phyloP scores from a whole-genome alignment of 2,113 vertebrate genomes.

The Pimephales promelas region DNA sequence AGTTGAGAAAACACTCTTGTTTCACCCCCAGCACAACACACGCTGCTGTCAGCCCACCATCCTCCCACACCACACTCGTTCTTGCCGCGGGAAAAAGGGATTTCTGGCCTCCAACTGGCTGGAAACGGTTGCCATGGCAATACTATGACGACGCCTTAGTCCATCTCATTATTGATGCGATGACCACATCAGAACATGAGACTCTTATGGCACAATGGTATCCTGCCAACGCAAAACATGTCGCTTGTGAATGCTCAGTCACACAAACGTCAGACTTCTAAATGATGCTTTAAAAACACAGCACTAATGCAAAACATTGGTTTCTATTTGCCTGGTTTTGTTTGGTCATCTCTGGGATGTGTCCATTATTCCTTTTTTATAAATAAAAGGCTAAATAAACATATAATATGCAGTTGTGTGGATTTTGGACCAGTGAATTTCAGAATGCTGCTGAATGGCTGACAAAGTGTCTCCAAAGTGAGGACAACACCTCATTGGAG shows the following conservation, averaged over 20 bases:
- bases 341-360: background rate
- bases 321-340: background rate
- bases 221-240: background rate
- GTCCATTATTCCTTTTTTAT: background rate
- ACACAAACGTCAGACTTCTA: background rate
- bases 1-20: conserved; percentile 24
- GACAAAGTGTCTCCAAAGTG: background rate
- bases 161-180: conserved; percentile 56
- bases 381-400: background rate
- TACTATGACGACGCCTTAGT: conserved; percentile 65
- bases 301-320: background rate
- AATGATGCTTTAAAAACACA: background rate
- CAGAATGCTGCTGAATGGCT: background rate
- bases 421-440: background rate
- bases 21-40: background rate
- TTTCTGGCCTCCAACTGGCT: conserved; percentile 55
- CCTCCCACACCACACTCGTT: conserved; percentile 44
- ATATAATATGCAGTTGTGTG: background rate
- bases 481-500: background rate
- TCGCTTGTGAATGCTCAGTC: background rate
- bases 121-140: conserved; percentile 62
- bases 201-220: conserved; percentile 17
- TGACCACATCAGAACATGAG: conserved; percentile 43
- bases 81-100: conserved; percentile 43
- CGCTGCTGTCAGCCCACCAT: conserved; percentile 10